Conservation (phyloP, 2,113 vertebrate genomes). For the Onychorhynchus coronatus region DNA sequence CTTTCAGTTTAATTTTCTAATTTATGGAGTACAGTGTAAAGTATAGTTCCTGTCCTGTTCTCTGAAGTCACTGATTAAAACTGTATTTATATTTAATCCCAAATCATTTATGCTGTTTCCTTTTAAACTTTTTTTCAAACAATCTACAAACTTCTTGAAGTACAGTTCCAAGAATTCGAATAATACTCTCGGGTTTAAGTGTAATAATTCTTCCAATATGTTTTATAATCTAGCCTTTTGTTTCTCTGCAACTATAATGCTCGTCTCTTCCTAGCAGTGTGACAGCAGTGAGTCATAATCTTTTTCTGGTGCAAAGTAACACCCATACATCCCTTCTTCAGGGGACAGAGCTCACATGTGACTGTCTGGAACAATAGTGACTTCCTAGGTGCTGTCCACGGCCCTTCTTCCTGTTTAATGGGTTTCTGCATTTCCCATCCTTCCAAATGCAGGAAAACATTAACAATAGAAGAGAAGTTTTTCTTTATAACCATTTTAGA, state of each 20-base stretch:
- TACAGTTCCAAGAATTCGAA: not conserved
- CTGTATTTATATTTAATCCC: not conserved
- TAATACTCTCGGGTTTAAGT: not conserved
- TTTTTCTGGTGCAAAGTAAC: not conserved
- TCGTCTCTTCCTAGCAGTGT: not conserved
- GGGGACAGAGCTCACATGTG: not conserved
- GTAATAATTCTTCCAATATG: not conserved
- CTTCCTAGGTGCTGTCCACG: not conserved
- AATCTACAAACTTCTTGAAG: not conserved
- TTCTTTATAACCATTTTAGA: not conserved
- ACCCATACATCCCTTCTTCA: not conserved
- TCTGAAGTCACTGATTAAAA: not conserved
- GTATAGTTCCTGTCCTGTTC: not conserved
- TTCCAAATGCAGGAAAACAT: not conserved
- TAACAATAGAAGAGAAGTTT: not conserved
- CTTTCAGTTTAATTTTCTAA: not conserved
- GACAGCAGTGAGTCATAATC: not conserved
- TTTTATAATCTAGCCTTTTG: not conserved
- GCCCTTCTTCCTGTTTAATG: not conserved
- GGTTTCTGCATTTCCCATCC: not conserved
- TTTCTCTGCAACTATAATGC: not conserved
- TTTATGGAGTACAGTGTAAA: not conserved
- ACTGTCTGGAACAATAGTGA: not conserved
- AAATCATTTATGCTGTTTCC: not conserved
- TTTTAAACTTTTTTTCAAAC: not conserved